Conservation (phyloP, 1,140 invertebrate species). For the Meloidogyne exigua region DNA sequence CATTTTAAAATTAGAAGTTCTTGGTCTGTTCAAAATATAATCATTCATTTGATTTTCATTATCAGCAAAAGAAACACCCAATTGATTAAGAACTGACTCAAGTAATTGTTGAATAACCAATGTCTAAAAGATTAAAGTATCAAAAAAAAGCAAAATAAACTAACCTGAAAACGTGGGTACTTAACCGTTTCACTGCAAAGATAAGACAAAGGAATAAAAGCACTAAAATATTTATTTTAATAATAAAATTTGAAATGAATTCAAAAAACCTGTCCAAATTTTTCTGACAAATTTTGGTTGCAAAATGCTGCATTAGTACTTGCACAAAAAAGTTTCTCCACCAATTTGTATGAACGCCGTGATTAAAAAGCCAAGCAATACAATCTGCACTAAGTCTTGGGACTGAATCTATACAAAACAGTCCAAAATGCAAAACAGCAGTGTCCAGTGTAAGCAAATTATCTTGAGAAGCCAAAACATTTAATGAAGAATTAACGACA, state of each 20-base stretch:
- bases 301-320: conserved; percentile 32
- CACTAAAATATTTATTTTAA: conserved; percentile 14
- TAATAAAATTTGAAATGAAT: background rate
- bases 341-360: conserved; percentile 21
- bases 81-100: conserved; percentile 1
- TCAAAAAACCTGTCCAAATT: background rate
- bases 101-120: background rate
- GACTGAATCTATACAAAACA: conserved; percentile 32
- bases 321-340: conserved; percentile 39
- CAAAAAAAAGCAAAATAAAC: background rate
- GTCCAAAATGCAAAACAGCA: conserved; percentile 42
- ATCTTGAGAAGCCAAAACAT: background rate
- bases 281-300: conserved; percentile 9
- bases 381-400: conserved; percentile 23
- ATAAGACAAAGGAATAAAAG: conserved; percentile 36
- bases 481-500: background rate
- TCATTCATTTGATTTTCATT: background rate
- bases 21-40: background rate
- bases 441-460: conserved; percentile 27
- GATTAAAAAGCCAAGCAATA: conserved; percentile 39
- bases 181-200: conserved; percentile 39
- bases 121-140: background rate
- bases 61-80: background rate
- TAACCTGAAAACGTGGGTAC: conserved; percentile 18
- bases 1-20: background rate